Evolutionary conservation across 2,797 vertebrate species (phyloP).

Genomic region (Benthosema pterotum): DNA sequence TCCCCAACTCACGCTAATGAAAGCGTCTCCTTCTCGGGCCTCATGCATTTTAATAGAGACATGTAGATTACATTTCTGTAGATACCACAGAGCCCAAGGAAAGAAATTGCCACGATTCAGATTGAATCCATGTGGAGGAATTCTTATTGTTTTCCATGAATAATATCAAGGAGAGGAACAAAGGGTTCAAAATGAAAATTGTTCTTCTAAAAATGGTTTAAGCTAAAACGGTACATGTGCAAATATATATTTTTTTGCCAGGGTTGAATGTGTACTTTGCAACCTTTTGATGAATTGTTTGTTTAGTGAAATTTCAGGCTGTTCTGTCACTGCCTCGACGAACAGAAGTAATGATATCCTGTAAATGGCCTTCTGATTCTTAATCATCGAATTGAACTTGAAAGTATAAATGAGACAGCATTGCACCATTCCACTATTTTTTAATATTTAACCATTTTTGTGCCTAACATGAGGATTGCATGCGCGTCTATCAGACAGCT

Average conservation of each 20-base stretch:
- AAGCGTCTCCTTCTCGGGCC: constrained; percentile 60
- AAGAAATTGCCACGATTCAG: constrained; percentile 56
- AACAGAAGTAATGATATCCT: neutral
- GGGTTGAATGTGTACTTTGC: constrained; percentile 35
- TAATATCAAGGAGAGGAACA: constrained; percentile 63
- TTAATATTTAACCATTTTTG: no score
- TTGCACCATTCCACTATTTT: no score
- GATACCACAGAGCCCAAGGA: constrained; percentile 61
- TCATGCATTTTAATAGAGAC: constrained; percentile 78
- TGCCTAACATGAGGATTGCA: no score
- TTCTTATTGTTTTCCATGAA: constrained; percentile 75
- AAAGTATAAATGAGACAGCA: constrained; percentile 12
- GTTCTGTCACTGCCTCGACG: neutral
- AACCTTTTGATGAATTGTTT: constrained; percentile 43
- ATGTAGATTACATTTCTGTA: constrained; percentile 70
- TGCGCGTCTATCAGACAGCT: no score
- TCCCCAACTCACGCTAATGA: constrained; percentile 52
- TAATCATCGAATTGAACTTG: neutral
- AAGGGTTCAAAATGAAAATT: constrained; percentile 51
- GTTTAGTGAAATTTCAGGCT: constrained; percentile 10
- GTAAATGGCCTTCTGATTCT: neutral
- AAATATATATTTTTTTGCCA: constrained; percentile 38
- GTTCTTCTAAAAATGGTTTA: constrained; percentile 41
- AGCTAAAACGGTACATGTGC: constrained; percentile 52
- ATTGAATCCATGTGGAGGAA: constrained; percentile 61